phyloP scores from a whole-genome alignment of 1,140 invertebrate genomes.

The Pogonognathellus flavescens region DNA sequence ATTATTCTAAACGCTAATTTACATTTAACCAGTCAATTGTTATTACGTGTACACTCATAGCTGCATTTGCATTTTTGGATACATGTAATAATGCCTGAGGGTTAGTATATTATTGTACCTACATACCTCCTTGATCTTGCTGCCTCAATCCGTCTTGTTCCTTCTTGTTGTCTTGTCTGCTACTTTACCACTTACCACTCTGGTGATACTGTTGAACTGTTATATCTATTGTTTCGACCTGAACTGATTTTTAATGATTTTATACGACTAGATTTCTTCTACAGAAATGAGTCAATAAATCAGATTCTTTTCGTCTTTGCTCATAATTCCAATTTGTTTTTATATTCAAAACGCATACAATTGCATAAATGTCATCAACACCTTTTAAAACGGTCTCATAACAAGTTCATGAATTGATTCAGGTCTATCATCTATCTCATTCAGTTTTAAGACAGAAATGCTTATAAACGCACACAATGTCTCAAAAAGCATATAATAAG shows the following conservation, averaged over 20 bases:
- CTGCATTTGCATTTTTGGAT: conserved; percentile 47
- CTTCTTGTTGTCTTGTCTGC: conserved; percentile 13
- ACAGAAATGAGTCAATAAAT: conserved; percentile 30
- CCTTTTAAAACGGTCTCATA: no score
- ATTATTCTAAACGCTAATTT: not conserved
- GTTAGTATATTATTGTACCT: conserved; percentile 34
- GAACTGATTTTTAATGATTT: conserved; percentile 38
- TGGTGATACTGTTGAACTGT: conserved; percentile 36
- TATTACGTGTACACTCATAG: conserved; percentile 42
- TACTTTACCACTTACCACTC: not conserved
- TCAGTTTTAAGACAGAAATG: no score
- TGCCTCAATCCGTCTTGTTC: conserved; percentile 35
- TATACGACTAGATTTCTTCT: conserved; percentile 6
- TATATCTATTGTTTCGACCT: conserved; percentile 13
- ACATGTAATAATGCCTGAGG: conserved; percentile 39
- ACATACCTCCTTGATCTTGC: not conserved
- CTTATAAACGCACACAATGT: no score
- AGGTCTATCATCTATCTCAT: no score
- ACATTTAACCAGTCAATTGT: conserved; percentile 37
- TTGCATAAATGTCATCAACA: no score
- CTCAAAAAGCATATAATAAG: no score
- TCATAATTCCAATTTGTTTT: not conserved
- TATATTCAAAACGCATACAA: no score
- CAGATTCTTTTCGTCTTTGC: conserved; percentile 35
- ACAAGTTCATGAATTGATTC: no score